These are phyloP conservation scores for Hippocampus barbouri DNA, from an alignment of 2,113 vertebrate genomes.

Conservation along the genomic window DNA sequence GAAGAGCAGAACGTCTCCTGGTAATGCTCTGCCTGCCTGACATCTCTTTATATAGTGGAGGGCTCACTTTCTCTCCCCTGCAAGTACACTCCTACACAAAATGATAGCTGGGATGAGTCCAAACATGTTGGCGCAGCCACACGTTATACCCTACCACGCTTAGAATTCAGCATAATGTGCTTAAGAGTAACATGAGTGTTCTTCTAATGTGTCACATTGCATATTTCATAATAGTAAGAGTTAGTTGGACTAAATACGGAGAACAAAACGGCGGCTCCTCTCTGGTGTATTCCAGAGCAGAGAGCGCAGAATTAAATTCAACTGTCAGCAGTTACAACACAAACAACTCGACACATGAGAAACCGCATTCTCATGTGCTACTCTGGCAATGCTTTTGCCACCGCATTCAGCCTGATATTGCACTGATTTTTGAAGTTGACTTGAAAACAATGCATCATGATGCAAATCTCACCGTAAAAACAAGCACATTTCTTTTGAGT, in stretches of 20 bases:
- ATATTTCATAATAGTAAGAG: neutral
- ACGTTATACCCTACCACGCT: slow-evolving; percentile 8
- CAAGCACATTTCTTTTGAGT: too few species aligned
- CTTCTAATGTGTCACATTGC: neutral
- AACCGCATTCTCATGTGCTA: slow-evolving; percentile 4
- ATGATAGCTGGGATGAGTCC: slow-evolving; percentile 41
- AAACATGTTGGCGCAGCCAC: slow-evolving; percentile 33
- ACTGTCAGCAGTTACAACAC: slow-evolving; percentile 52
- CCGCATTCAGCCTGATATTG: neutral
- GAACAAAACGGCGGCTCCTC: slow-evolving; percentile 34
- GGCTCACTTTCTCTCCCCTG: slow-evolving; percentile 19
- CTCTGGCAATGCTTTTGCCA: neutral
- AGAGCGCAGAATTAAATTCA: slow-evolving; percentile 51
- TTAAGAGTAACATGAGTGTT: neutral
- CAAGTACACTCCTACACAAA: slow-evolving; percentile 5
- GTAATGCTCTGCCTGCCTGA: slow-evolving; percentile 9
- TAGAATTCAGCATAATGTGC: slow-evolving; percentile 7
- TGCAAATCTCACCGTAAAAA: too few species aligned
- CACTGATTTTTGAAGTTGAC: neutral
- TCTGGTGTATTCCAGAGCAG: slow-evolving; percentile 48
- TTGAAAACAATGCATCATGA: neutral
- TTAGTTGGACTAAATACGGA: slow-evolving; percentile 8
- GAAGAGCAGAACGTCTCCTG: slow-evolving; percentile 17
- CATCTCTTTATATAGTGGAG: slow-evolving; percentile 56
- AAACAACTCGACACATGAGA: slow-evolving; percentile 19